Conservation (phyloP, 1,140 invertebrate species). For the Whitmania pigra region DNA sequence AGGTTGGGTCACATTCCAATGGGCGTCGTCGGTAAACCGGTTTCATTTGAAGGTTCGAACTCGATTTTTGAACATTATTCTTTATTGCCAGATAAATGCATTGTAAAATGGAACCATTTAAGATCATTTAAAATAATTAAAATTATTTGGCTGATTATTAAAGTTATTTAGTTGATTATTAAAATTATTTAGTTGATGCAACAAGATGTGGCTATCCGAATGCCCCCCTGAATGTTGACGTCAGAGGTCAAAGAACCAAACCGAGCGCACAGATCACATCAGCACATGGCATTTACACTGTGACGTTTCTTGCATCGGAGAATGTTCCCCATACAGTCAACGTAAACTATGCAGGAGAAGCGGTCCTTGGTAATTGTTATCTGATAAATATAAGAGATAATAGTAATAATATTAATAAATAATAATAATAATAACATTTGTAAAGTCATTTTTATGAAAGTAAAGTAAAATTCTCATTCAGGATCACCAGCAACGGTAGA, state of each 20-base stretch:
- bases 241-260: constrained; percentile 12
- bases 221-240: neutral
- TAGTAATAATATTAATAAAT: too few relatives aligned
- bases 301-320: neutral
- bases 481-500: constrained; percentile 10
- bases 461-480: neutral
- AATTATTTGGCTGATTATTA: too few relatives aligned
- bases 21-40: constrained; percentile 35
- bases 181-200: constrained; percentile 5
- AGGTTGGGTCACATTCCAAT: constrained; percentile 43
- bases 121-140: too few relatives aligned
- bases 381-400: too few relatives aligned
- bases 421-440: too few relatives aligned
- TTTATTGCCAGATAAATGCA: too few relatives aligned
- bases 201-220: neutral
- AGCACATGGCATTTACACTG: constrained; percentile 10
- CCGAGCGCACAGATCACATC: neutral
- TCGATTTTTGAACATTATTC: too few relatives aligned
- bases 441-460: too few relatives aligned
- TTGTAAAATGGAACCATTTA: too few relatives aligned
- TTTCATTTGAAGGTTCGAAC: constrained; percentile 74
- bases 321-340: neutral
- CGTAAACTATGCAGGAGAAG: neutral
- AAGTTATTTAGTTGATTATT: neutral
- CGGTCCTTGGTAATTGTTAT: neutral